These are phyloP conservation scores for Hypotaenidia okinawae DNA, from an alignment of 2,797 vertebrate species.

Conservation along the genomic window DNA sequence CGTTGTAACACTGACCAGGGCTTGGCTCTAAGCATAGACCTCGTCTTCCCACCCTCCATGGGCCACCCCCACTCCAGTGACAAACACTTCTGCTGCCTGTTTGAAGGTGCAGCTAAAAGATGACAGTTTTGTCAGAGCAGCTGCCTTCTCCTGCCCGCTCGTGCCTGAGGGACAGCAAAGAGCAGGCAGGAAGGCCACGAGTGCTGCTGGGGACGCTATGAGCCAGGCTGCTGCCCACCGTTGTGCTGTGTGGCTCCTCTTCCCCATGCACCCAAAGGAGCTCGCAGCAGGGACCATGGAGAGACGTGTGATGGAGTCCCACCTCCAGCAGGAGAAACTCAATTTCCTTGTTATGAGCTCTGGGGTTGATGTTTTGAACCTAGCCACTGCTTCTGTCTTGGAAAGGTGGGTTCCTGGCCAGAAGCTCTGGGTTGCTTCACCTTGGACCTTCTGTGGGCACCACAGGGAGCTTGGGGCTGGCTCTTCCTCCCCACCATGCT, in stretches of 20 bases:
- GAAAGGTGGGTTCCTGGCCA: background rate
- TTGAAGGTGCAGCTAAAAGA: background rate
- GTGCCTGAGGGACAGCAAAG: accelerated
- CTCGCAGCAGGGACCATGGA: accelerated
- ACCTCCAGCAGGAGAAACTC: background rate
- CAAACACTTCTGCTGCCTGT: accelerated
- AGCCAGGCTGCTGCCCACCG: background rate
- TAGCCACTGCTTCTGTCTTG: background rate
- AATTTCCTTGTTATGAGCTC: accelerated
- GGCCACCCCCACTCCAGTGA: accelerated
- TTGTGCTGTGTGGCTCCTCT: background rate
- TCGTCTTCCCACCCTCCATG: accelerated
- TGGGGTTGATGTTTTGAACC: background rate
- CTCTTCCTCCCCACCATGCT: accelerated
- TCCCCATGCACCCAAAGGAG: background rate
- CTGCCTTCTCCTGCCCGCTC: background rate
- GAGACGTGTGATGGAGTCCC: background rate
- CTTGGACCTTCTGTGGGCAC: background rate
- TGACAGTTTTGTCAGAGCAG: accelerated
- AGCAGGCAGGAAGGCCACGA: background rate
- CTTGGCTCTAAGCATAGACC: background rate
- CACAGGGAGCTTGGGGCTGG: background rate
- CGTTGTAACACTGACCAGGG: background rate
- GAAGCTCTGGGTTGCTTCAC: background rate
- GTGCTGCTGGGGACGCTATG: accelerated